A percentile compares a stretch with the other conserved stretches of the same genome.
Evolutionary conservation across 1,140 invertebrate genomes (phyloP).

Genomic region (Chymomyza costata): DNA sequence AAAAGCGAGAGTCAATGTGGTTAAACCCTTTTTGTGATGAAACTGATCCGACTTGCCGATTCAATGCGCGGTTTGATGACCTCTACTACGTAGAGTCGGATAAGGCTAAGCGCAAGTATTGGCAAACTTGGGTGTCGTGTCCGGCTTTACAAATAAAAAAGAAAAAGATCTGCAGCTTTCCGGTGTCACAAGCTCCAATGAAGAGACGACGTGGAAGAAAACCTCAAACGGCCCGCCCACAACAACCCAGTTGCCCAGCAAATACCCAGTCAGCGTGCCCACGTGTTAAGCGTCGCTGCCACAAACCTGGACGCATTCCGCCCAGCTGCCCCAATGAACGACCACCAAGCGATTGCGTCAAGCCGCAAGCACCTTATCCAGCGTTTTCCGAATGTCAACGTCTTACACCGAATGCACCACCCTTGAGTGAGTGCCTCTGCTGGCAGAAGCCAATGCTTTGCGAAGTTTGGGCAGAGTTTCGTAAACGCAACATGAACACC

Average conservation of each 20-base stretch:
- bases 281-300: slow-evolving; percentile 30
- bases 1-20: slow-evolving; percentile 34
- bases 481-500: slow-evolving; percentile 9
- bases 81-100: slow-evolving; percentile 67
- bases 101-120: slow-evolving; percentile 57
- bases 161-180: slow-evolving; percentile 54
- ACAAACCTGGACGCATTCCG: slow-evolving; percentile 30
- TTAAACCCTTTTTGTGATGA: slow-evolving; percentile 56
- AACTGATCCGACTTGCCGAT: slow-evolving; percentile 28
- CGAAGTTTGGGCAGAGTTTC: slow-evolving; percentile 40
- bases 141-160: slow-evolving; percentile 42
- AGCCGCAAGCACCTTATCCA: slow-evolving; percentile 48
- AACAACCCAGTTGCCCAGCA: background rate
- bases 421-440: slow-evolving; percentile 38
- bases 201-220: slow-evolving; percentile 27
- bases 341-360: slow-evolving; percentile 14
- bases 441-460: slow-evolving; percentile 35
- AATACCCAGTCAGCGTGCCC: background rate
- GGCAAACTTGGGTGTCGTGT: slow-evolving; percentile 68
- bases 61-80: slow-evolving; percentile 59
- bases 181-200: slow-evolving; percentile 19
- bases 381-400: slow-evolving; percentile 40
- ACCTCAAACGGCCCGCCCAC: slow-evolving; percentile 31
- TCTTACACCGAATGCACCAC: background rate
- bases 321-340: slow-evolving; percentile 9